Evolutionary conservation across 2,888 invertebrate species (phyloP).

Genomic region (Pterostichus madidus): DNA sequence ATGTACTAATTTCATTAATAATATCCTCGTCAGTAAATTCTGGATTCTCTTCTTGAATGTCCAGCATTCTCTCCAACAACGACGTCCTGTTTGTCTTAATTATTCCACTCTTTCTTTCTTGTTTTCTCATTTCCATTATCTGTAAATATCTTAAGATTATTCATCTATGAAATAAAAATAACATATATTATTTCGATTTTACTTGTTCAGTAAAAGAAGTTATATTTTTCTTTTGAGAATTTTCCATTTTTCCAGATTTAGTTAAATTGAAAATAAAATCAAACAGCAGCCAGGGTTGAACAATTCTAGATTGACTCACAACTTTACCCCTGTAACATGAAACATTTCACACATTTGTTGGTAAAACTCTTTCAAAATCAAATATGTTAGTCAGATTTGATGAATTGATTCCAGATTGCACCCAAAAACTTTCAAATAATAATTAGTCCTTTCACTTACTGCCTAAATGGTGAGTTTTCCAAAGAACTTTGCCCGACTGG

Average conservation of each 20-base stretch:
- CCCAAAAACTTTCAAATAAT: background rate
- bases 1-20: conserved; percentile 81
- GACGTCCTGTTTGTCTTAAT: conserved; percentile 59
- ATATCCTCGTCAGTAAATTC: conserved; percentile 80
- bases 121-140: conserved; percentile 38
- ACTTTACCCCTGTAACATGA: conserved; percentile 78
- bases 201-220: conserved; percentile 77
- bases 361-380: background rate
- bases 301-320: conserved; percentile 77
- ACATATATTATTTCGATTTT: background rate
- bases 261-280: conserved; percentile 80
- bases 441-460: conserved; percentile 75
- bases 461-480: conserved; percentile 79
- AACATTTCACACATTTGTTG: too few species aligned
- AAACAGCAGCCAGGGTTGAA: conserved; percentile 80
- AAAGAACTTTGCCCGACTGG: conserved; percentile 72
- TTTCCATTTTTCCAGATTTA: conserved; percentile 77
- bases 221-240: conserved; percentile 78
- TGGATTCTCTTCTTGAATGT: conserved; percentile 78
- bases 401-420: background rate
- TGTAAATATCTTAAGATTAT: background rate
- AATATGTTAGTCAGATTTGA: background rate
- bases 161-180: background rate
- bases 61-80: conserved; percentile 75
- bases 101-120: conserved; percentile 52